Evolutionary conservation across 2,113 vertebrate species (phyloP).

Genomic region (Lipophrys pholis): DNA sequence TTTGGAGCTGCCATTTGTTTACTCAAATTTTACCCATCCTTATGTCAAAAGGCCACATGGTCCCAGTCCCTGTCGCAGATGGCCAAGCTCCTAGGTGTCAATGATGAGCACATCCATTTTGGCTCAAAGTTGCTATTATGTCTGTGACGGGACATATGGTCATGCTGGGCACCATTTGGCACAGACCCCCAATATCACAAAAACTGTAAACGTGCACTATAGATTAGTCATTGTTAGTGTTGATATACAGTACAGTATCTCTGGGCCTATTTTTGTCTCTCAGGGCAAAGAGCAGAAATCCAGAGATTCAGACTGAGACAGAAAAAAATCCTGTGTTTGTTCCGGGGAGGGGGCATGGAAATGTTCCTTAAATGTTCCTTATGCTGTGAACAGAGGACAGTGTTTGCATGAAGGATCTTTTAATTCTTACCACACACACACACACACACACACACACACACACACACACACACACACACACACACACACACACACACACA

Average conservation of each 20-base stretch:
- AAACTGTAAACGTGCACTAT: slow-evolving; percentile 69
- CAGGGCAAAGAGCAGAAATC: slow-evolving; percentile 41
- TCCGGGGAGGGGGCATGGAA: slow-evolving; percentile 18
- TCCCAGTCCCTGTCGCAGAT: slow-evolving; percentile 76
- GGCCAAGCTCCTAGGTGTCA: slow-evolving; percentile 80
- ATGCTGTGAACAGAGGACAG: slow-evolving; percentile 25
- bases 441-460: too few relatives aligned
- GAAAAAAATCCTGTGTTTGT: slow-evolving; percentile 34
- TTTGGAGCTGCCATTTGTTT: slow-evolving; percentile 41
- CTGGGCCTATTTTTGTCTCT: slow-evolving; percentile 59
- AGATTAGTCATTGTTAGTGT: slow-evolving; percentile 60
- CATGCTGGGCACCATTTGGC: slow-evolving; percentile 80
- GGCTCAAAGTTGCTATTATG: slow-evolving; percentile 68
- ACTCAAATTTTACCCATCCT: slow-evolving; percentile 46
- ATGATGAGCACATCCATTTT: slow-evolving; percentile 75
- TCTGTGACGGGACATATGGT: slow-evolving; percentile 82
- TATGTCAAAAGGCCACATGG: slow-evolving; percentile 49
- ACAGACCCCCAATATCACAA: slow-evolving; percentile 65
- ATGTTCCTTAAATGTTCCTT: slow-evolving; percentile 34
- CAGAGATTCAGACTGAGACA: slow-evolving; percentile 50
- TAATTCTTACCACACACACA: too few relatives aligned
- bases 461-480: too few relatives aligned
- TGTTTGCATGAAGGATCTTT: not conserved
- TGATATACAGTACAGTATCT: slow-evolving; percentile 62
- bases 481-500: too few relatives aligned